Base-by-base conservation (phyloP, 2,113 vertebrate genomes). In the Heteronetta atricapilla region DNA sequence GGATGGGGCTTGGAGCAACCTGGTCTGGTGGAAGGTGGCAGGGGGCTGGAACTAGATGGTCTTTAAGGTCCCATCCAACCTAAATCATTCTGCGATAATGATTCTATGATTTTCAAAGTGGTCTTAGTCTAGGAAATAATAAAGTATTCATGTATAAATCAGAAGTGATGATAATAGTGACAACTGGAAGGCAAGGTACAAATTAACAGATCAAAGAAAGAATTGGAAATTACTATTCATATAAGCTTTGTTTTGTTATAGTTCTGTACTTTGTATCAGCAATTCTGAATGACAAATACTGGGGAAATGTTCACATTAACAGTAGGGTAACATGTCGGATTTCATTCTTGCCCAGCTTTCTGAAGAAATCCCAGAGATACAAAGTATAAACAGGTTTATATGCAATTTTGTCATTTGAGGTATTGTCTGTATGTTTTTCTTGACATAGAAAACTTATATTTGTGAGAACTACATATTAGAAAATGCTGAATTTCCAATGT, bases 71-170 rank as follows among this genome's bases (percentile, higher is more conserved):
- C 60, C 60, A 17, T 25, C 34, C 34, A 38, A 26, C 60, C 60
- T 22, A 38, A 62, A 33, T 13, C 58, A 26, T 63, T 38, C 60
- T 36, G 12, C 26, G 34, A 38, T 63, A 28, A 26, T 28, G 36
- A 63, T 38, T 63, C 36, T 29, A 17, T 93, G 91, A 52, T 67
- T 90, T 97, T 96, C 63, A 90, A 89, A 83, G 60, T 8, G 1
- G 23, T 59, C 44, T 88, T 80, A 82, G 67, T 67, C 64, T 70
- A 70, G 68, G 85, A 88, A 94, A 91, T 70, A 91, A 78, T 14
- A 83, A 95, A 75, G 86, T 52, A 90, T 78, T 92, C 55, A 83
- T 60, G 50, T 25, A 63, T 46, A 50, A 87, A 80, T 16, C 13
- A 74, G 28, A 86, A 91, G 34, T 34, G 10, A 73, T 55, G 50